phyloP scores from a whole-genome alignment of 2,888 invertebrate species.

The Monopis laevigella region DNA sequence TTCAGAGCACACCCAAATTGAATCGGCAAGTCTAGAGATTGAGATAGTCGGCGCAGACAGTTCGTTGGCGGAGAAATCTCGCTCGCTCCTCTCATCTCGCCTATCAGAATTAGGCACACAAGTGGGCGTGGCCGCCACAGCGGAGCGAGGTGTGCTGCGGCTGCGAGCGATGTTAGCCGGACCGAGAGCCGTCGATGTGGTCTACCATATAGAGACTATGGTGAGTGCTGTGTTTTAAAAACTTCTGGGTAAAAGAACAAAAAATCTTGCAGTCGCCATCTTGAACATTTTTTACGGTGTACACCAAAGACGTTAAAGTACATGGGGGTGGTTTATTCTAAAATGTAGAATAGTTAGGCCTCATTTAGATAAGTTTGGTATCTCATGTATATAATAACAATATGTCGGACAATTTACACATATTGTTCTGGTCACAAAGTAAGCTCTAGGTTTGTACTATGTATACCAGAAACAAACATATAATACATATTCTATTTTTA shows the following conservation, averaged over 20 bases:
- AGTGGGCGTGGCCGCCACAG: slow-evolving; percentile 35
- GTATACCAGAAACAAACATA: no score
- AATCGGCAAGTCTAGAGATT: slow-evolving; percentile 78
- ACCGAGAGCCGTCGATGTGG: slow-evolving; percentile 78
- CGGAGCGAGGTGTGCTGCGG: slow-evolving; percentile 59
- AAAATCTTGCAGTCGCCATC: no score
- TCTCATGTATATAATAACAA: no score
- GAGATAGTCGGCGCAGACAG: slow-evolving; percentile 74
- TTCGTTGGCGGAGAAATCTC: slow-evolving; percentile 55
- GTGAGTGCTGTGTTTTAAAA: slow-evolving; percentile 59
- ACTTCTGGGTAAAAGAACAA: not conserved
- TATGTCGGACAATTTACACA: no score
- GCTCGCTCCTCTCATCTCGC: slow-evolving; percentile 39
- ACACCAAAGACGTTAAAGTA: no score
- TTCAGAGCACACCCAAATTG: slow-evolving; percentile 75
- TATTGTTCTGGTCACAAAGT: no score
- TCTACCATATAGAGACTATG: slow-evolving; percentile 82
- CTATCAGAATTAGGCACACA: slow-evolving; percentile 38
- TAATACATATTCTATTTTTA: no score
- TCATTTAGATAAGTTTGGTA: no score
- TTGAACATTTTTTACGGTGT: no score
- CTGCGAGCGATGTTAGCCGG: slow-evolving; percentile 74
- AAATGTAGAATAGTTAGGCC: no score
- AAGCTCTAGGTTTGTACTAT: no score
- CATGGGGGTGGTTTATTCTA: no score